Evolutionary conservation across 1,140 invertebrate species (phyloP), one percentile per base, ranked within the genome.

Genomic region (Arctopsyche grandis): DNA sequence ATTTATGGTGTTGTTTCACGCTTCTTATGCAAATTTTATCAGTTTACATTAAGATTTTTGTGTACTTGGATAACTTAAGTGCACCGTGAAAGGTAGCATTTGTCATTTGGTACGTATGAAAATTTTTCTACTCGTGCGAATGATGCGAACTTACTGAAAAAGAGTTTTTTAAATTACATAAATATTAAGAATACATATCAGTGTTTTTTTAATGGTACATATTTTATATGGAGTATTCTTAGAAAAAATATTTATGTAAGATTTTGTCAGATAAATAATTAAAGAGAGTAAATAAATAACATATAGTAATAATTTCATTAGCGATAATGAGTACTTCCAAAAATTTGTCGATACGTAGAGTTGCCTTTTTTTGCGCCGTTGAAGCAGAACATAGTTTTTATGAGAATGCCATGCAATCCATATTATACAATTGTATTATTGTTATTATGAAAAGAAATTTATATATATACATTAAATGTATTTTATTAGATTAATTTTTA

Each of bases 261-360:
- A 26, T 12, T 26, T 66, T 26, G 63, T 66, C 63, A 66, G 14
- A 26, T 66, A 29, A 66, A 66, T n/a, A n/a, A n/a, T n/a, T n/a
- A n/a, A n/a, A n/a, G n/a, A n/a, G n/a, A n/a, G n/a, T n/a, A n/a
- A n/a, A n/a, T 60, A 60, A 60, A 60, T 38, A 38, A 38, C 29
- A 38, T 38, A 52, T 66, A 66, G 63, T 66, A 26, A 66, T 66
- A 66, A 24, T 66, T 66, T 66, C 63, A 22, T 66, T 66, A 66
- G 63, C 63, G 63, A 66, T 66, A 66, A 66, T 22, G 63, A 66
- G 63, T 66, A 66, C 63, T 66, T 66, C 63, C 63, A 66, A 66
- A 66, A 66, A 66, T 26, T 22, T 66, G 63, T 66, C 63, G 63
- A 66, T 66, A 66, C 56, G 63, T 66, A 66, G 63, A 66, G 63